Evolutionary conservation across 2,888 invertebrate genomes (phyloP).

Genomic region (Amphiduros pacificus): DNA sequence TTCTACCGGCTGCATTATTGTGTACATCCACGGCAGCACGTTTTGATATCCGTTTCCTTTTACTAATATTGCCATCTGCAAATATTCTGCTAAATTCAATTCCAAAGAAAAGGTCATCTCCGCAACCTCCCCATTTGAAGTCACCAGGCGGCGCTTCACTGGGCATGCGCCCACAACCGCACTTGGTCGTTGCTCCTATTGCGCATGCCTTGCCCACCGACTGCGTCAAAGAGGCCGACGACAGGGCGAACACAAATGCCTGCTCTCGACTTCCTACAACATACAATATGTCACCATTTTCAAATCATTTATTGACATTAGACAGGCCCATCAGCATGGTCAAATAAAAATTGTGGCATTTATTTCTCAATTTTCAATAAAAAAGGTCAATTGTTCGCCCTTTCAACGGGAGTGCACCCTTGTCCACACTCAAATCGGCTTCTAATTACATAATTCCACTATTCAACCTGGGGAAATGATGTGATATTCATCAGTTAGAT

Average conservation of each 20-base stretch:
- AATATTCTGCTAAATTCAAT: constrained; percentile 56
- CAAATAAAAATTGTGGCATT: no score
- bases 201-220: constrained; percentile 78
- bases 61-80: constrained; percentile 37
- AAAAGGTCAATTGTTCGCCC: no score
- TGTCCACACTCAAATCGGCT: no score
- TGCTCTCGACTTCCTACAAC: constrained; percentile 79
- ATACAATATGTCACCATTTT: no score
- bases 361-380: no score
- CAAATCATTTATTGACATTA: no score
- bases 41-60: constrained; percentile 81
- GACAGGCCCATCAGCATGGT: no score
- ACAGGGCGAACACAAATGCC: constrained; percentile 81
- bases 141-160: constrained; percentile 67
- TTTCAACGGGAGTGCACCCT: no score
- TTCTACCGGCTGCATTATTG: constrained; percentile 93
- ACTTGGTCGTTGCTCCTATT: constrained; percentile 73
- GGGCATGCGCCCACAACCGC: constrained; percentile 78
- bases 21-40: constrained; percentile 93
- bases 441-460: no score
- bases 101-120: constrained; percentile 68
- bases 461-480: no score
- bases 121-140: constrained; percentile 68
- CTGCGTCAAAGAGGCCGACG: constrained; percentile 77
- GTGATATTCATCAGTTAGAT: no score